Conservation (phyloP, 2,113 vertebrate species). For the Connochaetes taurinus region DNA sequence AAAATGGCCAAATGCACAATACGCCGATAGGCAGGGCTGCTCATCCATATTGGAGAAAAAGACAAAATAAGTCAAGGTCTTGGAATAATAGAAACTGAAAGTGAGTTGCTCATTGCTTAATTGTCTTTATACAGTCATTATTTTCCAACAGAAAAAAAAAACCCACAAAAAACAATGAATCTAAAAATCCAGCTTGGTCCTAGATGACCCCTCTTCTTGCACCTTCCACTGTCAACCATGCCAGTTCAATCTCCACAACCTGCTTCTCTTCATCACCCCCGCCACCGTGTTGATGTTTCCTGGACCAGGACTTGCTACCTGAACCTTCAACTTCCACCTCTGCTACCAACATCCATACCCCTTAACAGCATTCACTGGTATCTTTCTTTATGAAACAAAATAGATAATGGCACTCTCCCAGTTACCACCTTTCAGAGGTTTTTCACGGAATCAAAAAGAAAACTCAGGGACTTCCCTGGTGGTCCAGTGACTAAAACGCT, state of each 20-base stretch:
- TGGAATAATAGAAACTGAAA: background rate
- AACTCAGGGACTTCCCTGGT: background rate
- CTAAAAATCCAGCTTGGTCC: background rate
- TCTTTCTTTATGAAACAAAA: background rate
- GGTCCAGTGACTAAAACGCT: background rate
- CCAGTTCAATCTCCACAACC: background rate
- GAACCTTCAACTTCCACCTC: background rate
- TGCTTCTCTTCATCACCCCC: background rate
- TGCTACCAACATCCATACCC: no score
- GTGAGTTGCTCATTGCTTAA: background rate
- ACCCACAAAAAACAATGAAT: background rate
- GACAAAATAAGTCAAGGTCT: conserved; percentile 16
- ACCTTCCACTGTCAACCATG: background rate
- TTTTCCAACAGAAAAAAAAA: background rate
- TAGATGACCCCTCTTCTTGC: background rate
- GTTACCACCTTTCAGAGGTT: background rate
- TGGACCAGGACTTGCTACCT: background rate
- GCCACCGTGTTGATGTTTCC: background rate
- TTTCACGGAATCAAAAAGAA: background rate
- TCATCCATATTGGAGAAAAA: background rate
- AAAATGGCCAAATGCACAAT: background rate
- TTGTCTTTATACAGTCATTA: background rate
- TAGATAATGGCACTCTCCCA: background rate
- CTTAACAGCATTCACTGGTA: background rate
- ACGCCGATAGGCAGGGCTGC: background rate